These are phyloP conservation scores for Neodontobutis hainanensis DNA, from an alignment of 2,113 vertebrate genomes.

Conservation along the genomic window DNA sequence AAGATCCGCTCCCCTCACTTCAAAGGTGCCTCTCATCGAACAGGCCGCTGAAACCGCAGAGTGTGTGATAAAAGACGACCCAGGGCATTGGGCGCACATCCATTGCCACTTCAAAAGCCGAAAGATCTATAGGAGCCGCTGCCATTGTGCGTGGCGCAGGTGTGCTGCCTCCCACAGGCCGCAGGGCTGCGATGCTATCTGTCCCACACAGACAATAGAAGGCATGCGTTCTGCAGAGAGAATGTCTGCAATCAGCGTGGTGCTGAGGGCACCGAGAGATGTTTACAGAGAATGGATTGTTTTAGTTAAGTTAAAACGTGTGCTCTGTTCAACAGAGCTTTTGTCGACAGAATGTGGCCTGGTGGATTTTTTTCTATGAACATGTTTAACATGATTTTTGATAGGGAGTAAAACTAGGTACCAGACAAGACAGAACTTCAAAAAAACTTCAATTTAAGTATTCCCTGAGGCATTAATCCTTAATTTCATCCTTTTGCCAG, in stretches of 20 bases:
- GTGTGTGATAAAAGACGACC: constrained; percentile 46
- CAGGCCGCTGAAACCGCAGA: constrained; percentile 66
- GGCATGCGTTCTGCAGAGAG: constrained; percentile 47
- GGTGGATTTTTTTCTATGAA: constrained; percentile 31
- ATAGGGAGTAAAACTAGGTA: constrained; percentile 16
- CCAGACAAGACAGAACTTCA: background rate
- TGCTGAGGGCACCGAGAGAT: constrained; percentile 30
- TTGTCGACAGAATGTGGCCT: constrained; percentile 26
- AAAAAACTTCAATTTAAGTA: too few species aligned
- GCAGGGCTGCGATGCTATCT: constrained; percentile 72
- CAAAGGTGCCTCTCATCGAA: constrained; percentile 59
- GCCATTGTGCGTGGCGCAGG: constrained; percentile 74
- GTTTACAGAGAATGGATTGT: constrained; percentile 30
- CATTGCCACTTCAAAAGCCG: constrained; percentile 76
- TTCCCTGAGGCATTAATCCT: background rate
- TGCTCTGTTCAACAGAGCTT: constrained; percentile 26
- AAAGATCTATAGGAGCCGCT: constrained; percentile 51
- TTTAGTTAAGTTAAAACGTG: constrained; percentile 36
- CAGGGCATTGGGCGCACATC: constrained; percentile 54
- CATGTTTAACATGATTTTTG: constrained; percentile 40
- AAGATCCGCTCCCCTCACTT: constrained; percentile 45
- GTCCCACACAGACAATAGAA: constrained; percentile 57
- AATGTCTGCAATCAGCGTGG: constrained; percentile 47
- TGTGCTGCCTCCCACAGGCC: constrained; percentile 66
- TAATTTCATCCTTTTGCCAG: background rate